A percentile compares a stretch with the other conserved stretches of the same genome.
Evolutionary conservation across 1,140 invertebrate genomes (phyloP).

Genomic region (Calephelis nemesis): DNA sequence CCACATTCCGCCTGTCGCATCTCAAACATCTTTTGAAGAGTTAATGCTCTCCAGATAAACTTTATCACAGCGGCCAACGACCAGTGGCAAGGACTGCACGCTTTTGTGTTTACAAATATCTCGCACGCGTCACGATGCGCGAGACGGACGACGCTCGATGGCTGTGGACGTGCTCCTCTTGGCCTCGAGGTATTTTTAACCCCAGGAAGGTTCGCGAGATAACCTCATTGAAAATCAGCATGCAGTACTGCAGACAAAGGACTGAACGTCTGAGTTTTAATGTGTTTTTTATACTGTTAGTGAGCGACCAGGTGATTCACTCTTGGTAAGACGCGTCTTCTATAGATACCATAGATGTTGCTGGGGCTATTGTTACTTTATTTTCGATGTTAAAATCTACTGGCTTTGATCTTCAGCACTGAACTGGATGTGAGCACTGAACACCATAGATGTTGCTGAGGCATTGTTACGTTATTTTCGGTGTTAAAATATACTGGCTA

Average conservation of each 20-base stretch:
- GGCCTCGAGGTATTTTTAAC: constrained; percentile 14
- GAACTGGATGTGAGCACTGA: too few relatives aligned
- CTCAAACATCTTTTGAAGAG: constrained; percentile 20
- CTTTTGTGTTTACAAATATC: neutral
- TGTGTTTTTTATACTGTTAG: too few relatives aligned
- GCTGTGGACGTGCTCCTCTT: neutral
- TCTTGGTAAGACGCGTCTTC: too few relatives aligned
- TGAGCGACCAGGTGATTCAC: too few relatives aligned
- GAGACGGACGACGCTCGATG: neutral
- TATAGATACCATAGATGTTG: too few relatives aligned
- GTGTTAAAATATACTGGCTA: too few relatives aligned
- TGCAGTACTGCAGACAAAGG: constrained; percentile 2
- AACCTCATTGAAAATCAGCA: too few relatives aligned
- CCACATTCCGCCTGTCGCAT: constrained; percentile 17
- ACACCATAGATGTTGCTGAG: too few relatives aligned
- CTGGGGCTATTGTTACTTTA: too few relatives aligned
- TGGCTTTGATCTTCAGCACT: too few relatives aligned
- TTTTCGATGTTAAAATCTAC: too few relatives aligned
- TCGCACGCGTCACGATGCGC: neutral
- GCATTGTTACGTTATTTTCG: too few relatives aligned
- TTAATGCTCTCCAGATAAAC: neutral
- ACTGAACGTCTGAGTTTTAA: neutral
- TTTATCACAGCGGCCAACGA: neutral
- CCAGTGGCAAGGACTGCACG: neutral
- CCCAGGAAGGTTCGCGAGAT: constrained; percentile 9